Base-by-base conservation (phyloP, 2,888 invertebrate species). In the Lepidocyrtinus sp. region DNA sequence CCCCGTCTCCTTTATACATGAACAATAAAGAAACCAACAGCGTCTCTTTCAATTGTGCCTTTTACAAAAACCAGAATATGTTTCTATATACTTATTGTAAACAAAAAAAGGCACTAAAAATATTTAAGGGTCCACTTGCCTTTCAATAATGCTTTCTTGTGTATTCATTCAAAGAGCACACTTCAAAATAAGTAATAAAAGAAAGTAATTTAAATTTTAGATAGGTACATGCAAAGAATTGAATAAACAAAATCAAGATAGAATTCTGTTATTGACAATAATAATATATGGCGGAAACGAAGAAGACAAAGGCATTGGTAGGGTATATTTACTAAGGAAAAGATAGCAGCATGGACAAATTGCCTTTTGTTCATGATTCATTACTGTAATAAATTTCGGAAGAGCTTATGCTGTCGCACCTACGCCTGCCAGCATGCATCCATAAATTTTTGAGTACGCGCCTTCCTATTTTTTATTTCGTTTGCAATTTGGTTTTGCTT, bases 201-300 rank as follows among this genome's bases (percentile, higher is more conserved):
- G 59, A 59, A 59, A 59, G 59, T 59, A 59, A 59, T 59, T 59
- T 59, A 59, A 59, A 59, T 59, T 59, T 59, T 59, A 2, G 7
- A 21, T 59, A 22, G 22, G 21, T 9, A 59, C 12, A 21, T 59
- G 19, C n/a, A 59, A 7, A 59, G 59, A 21, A 21, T 21, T 59
- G 59, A 59, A 59, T 59, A 59, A 59, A 59, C n/a, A n/a, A 21
- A 59, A 59, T 59, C 59, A 9, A 15, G 22, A 19, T 59, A 59
- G 22, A 59, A 21, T 22, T 22, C 22, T 15, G 22, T 59, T 59
- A n/a, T 59, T 59, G 59, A 59, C 59, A 59, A 59, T 12, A 36
- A 36, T 36, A 36, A 12, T 36, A 36, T 59, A 59, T 2, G 22
- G 22, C 22, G 59, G 22, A 59, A 59, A 59, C 59, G 22, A 59